Conservation (phyloP, 2,888 invertebrate species). For the Andrena camellia region DNA sequence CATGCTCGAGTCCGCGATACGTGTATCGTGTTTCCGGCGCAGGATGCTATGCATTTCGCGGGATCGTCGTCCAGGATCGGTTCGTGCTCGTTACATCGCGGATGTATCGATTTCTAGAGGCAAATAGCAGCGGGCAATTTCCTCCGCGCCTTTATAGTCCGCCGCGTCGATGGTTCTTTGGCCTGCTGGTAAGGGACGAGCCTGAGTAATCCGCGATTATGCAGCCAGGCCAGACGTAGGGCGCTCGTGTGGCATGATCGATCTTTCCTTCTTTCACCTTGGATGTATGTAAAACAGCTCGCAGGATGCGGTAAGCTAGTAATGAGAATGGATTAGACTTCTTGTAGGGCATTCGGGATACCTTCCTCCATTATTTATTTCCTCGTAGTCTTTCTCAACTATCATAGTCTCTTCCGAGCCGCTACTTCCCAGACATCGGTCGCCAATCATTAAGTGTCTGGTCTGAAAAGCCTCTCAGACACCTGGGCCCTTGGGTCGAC, state of each 20-base stretch:
- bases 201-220: slow-evolving; percentile 45
- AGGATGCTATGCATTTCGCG: slow-evolving; percentile 27
- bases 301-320: not conserved
- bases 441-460: not conserved
- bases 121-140: slow-evolving; percentile 25
- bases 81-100: slow-evolving; percentile 44
- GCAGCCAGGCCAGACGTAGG: slow-evolving; percentile 31
- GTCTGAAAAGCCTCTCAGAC: not conserved
- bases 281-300: not conserved
- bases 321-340: not conserved
- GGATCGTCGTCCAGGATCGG: slow-evolving; percentile 29
- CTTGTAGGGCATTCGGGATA: not conserved
- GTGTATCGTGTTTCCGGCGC: slow-evolving; percentile 21
- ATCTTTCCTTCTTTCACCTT: slow-evolving; percentile 24
- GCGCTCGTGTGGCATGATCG: slow-evolving; percentile 34
- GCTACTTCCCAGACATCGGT: not conserved
- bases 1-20: not conserved
- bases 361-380: not conserved
- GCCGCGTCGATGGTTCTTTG: slow-evolving; percentile 34
- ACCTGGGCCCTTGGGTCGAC: not conserved
- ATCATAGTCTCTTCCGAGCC: not conserved
- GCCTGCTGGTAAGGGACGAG: slow-evolving; percentile 15
- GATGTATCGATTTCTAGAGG: slow-evolving; percentile 49
- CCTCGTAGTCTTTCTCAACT: not conserved
- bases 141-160: slow-evolving; percentile 28